A percentile compares a stretch with the other conserved stretches of the same genome.
phyloP scores from a whole-genome alignment of 2,888 invertebrate species.

The Neoscelio sp. region DNA sequence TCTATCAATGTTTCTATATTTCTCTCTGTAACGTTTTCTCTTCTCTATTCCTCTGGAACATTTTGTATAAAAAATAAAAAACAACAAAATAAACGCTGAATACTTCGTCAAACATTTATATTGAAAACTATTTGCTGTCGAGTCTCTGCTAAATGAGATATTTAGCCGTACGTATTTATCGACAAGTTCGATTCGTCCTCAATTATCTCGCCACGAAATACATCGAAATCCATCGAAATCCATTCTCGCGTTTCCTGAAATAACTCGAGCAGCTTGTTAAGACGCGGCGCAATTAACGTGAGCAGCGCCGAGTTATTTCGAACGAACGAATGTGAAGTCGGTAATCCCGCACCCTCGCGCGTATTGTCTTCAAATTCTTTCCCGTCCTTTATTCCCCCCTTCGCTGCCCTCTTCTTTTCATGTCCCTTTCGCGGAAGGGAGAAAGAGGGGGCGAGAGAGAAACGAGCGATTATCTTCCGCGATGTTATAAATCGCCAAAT shows the following conservation, averaged over 20 bases:
- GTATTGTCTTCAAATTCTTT: slow-evolving; percentile 66
- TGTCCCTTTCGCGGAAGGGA: slow-evolving; percentile 34
- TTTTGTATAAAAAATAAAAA: too few species aligned
- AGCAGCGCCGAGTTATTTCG: slow-evolving; percentile 62
- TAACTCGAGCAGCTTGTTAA: slow-evolving; percentile 62
- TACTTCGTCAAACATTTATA: slow-evolving; percentile 2
- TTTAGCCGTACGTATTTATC: slow-evolving; percentile 59
- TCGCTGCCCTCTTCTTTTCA: slow-evolving; percentile 29
- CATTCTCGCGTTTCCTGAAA: slow-evolving; percentile 58
- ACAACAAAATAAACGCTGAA: too few species aligned
- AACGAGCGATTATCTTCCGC: slow-evolving; percentile 69
- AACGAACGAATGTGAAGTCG: slow-evolving; percentile 49
- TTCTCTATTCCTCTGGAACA: too few species aligned
- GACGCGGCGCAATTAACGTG: slow-evolving; percentile 63
- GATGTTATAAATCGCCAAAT: slow-evolving; percentile 77
- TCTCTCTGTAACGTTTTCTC: too few species aligned
- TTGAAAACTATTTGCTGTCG: slow-evolving; percentile 25
- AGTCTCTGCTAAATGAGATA: slow-evolving; percentile 59
- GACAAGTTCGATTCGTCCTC: slow-evolving; percentile 57
- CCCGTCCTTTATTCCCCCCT: slow-evolving; percentile 43
- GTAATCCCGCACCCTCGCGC: slow-evolving; percentile 74
- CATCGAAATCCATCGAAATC: slow-evolving; percentile 56
- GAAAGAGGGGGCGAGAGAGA: slow-evolving; percentile 12
- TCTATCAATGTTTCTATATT: too few species aligned
- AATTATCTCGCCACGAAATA: slow-evolving; percentile 64